phyloP scores from a whole-genome alignment of 2,888 invertebrate species.

The Clusia tigrina region DNA sequence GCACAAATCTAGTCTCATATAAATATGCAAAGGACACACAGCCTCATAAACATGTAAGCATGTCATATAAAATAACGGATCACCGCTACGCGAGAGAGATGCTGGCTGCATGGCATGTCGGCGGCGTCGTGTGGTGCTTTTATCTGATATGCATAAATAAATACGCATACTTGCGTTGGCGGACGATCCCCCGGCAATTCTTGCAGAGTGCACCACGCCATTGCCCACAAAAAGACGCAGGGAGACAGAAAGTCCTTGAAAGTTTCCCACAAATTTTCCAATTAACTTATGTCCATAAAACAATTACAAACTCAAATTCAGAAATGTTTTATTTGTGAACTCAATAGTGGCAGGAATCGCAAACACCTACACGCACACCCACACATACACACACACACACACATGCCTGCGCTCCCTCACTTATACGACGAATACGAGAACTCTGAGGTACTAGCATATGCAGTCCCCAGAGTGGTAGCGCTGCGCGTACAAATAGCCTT shows the following conservation, averaged over 20 bases:
- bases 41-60: neutral
- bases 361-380: no score
- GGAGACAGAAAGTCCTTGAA: conserved; percentile 21
- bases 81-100: neutral
- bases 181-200: conserved; percentile 9
- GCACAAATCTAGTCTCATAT: neutral
- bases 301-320: conserved; percentile 27
- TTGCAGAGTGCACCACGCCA: neutral
- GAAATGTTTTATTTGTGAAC: conserved; percentile 11
- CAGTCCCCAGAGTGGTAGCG: no score
- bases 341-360: neutral
- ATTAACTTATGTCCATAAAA: conserved; percentile 38
- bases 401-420: no score
- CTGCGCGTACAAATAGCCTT: no score
- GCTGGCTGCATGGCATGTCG: neutral
- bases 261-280: conserved; percentile 35
- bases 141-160: neutral
- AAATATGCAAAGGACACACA: neutral
- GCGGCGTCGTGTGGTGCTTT: neutral
- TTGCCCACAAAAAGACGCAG: neutral
- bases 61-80: neutral
- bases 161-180: neutral
- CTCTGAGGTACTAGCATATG: no score
- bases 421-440: no score
- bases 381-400: no score